These are phyloP conservation scores for Sebastes hopkinsi DNA, from an alignment of 2,797 vertebrate genomes.

Conservation along the genomic window DNA sequence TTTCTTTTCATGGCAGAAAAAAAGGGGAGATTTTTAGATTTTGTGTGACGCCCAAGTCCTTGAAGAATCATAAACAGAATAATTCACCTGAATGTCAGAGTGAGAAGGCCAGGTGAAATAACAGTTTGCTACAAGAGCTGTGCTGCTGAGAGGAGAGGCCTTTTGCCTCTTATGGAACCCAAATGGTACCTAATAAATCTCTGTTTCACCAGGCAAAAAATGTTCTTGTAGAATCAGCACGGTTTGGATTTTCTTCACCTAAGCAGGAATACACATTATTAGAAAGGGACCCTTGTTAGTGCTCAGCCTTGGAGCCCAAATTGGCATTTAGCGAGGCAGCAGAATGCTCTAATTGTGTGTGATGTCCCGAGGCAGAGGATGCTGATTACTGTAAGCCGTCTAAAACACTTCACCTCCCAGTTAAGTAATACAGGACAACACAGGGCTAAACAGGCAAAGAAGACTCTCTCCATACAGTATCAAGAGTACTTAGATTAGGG, in stretches of 20 bases:
- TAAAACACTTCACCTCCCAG: slow-evolving; percentile 43
- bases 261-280: slow-evolving; percentile 59
- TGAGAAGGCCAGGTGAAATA: background rate
- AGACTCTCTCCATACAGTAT: slow-evolving; percentile 6
- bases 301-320: slow-evolving; percentile 64
- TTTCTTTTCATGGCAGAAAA: background rate
- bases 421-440: slow-evolving; percentile 39
- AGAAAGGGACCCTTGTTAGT: slow-evolving; percentile 62
- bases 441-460: slow-evolving; percentile 4
- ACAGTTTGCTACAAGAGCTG: background rate
- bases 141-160: background rate
- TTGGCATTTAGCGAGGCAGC: slow-evolving; percentile 73
- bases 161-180: slow-evolving; percentile 16
- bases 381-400: slow-evolving; percentile 57
- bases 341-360: slow-evolving; percentile 71
- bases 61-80: slow-evolving; percentile 18
- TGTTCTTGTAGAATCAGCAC: slow-evolving; percentile 54
- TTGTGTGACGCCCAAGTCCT: background rate
- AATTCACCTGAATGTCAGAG: background rate
- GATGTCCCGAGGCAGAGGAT: slow-evolving; percentile 55
- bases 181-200: slow-evolving; percentile 29
- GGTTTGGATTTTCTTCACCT: slow-evolving; percentile 44
- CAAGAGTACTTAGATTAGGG: slow-evolving; percentile 2
- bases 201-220: slow-evolving; percentile 1
- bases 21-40: background rate